Conservation (phyloP, 2,888 invertebrate species). For the Opisthograptis luteolata region DNA sequence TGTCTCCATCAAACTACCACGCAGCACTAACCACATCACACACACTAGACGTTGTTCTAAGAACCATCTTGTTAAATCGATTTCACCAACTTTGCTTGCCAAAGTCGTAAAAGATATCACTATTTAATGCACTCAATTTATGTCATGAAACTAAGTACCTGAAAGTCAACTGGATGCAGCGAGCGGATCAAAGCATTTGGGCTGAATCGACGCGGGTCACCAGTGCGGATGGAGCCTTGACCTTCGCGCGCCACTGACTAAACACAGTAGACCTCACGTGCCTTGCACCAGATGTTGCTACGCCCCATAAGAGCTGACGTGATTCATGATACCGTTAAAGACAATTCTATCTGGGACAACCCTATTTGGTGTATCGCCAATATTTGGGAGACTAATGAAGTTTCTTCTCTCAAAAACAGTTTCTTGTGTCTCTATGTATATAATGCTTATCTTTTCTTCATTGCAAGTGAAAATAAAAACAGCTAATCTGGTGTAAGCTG, state of each 20-base stretch:
- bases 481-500: too few species aligned
- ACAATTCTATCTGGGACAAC: conserved; percentile 38
- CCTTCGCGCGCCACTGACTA: conserved; percentile 75
- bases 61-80: conserved; percentile 45
- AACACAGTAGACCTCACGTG: conserved; percentile 67
- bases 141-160: background rate
- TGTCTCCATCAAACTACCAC: conserved; percentile 26
- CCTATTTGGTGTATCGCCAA: conserved; percentile 22
- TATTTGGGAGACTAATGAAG: conserved; percentile 18
- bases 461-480: too few species aligned
- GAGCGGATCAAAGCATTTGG: conserved; percentile 38
- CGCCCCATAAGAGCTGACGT: conserved; percentile 57
- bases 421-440: background rate
- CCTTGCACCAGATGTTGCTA: conserved; percentile 66
- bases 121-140: conserved; percentile 11
- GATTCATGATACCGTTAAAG: conserved; percentile 46
- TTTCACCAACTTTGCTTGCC: conserved; percentile 64
- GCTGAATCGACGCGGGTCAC: conserved; percentile 48
- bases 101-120: conserved; percentile 63
- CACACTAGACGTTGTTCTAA: conserved; percentile 36
- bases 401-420: conserved; percentile 13
- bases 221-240: conserved; percentile 70
- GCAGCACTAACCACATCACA: conserved; percentile 33
- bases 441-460: too few species aligned
- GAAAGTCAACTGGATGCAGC: conserved; percentile 42